Base-by-base conservation (phyloP, 2,797 vertebrate species). In the Lepilemur ruficaudatus region DNA sequence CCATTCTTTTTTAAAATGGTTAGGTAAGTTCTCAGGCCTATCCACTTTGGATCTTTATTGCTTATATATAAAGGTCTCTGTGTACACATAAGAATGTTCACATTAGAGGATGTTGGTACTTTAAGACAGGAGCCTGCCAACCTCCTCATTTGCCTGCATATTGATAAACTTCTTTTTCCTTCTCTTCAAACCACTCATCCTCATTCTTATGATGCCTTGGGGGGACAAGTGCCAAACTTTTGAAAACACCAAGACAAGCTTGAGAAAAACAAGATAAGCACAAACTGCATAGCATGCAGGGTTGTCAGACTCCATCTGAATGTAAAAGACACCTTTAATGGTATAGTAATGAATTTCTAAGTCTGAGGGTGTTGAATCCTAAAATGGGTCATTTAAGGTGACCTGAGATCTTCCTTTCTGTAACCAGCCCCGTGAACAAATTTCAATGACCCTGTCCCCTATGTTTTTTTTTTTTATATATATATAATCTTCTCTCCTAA, bases 11-110 rank as follows among this genome's bases (percentile, higher is more conserved):
- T 65, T 43, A 61, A 80, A 67, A 84, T 61, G 12, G 11, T 69
- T 61, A 23, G 2, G 5, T 73, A 67, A 88, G 20, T 25, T 59
- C 94, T 35, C 20, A 75, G 41, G 3, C 35, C 65, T 57, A 38
- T 15, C 50, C 18, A 5, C 7, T 72, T 50, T 84, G 11, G 13
- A 46, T 20, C 50, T 89, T 79, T 28, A 2, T 86, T 85, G 70
- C 52, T 86, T 89, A 43, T 1, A 69, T 2, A 14, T 5, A 12
- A 75, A 89, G 67, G 6, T 13, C 35, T 57, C 9, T 30, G 35
- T 35, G 7, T 59, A 80, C 50, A 93, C 48, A 30, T n/a, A 69
- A 85, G 88, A 73, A 67, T 95, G 41, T 30, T 63, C 63, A 32
- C 28, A 12, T 12, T 59, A 59, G 10, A 59, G 57, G 23, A 59